These are phyloP conservation scores for Ctenodactylus gundi DNA, from an alignment of 2,113 vertebrate genomes.

Conservation along the genomic window DNA sequence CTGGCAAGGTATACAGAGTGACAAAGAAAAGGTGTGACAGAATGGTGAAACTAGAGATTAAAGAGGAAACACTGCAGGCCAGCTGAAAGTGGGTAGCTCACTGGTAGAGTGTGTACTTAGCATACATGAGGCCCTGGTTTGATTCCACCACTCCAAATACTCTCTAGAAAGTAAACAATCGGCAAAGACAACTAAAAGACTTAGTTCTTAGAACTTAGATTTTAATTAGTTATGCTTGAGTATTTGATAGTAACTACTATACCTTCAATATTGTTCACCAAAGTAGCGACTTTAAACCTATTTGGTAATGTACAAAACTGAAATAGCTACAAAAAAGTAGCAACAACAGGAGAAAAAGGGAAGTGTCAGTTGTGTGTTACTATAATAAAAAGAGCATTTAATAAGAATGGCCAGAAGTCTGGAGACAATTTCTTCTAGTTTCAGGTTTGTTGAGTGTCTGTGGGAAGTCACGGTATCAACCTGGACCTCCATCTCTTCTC, in stretches of 20 bases:
- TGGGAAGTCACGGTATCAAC: background rate
- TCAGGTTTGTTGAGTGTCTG: background rate
- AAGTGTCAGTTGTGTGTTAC: background rate
- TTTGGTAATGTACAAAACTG: slow-evolving; percentile 13
- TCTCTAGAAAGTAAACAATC: background rate
- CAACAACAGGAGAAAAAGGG: background rate
- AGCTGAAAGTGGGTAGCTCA: background rate
- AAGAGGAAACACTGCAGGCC: background rate
- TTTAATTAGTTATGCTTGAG: background rate
- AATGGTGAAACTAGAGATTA: slow-evolving; percentile 35
- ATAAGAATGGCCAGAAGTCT: background rate
- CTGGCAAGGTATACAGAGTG: background rate
- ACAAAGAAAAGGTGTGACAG: background rate
- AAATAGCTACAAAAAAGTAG: slow-evolving; percentile 25
- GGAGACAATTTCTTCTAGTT: slow-evolving; percentile 7
- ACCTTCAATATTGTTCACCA: slow-evolving; percentile 32
- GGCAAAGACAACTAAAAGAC: background rate
- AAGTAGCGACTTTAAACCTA: slow-evolving; percentile 38
- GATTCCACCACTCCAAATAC: background rate
- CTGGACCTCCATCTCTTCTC: background rate
- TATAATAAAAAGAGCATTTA: background rate
- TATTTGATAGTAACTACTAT: background rate
- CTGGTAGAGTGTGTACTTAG: background rate
- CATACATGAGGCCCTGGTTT: background rate
- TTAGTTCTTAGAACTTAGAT: background rate